Evolutionary conservation across 1,140 invertebrate species (phyloP), one percentile per base, ranked within the genome.

Genomic region (Pseudoatta argentina): DNA sequence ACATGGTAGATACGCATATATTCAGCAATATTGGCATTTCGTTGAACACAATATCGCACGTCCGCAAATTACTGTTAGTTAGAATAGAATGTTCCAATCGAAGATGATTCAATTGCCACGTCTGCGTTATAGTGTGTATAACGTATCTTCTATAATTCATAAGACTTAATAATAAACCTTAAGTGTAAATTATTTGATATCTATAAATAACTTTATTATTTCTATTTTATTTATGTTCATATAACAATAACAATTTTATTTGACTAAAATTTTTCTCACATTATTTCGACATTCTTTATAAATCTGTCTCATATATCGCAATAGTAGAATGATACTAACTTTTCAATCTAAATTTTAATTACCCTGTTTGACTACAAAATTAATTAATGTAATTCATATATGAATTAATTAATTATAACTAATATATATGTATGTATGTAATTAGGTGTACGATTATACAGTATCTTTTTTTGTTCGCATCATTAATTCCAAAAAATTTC

Each of bases 1-100:
- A 76, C 59, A 67, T 79, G 85, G 77, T 86, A 30, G 66, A 86
- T 88, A 86, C 59, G 85, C 75, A 86, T 72, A 76, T 75, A 88
- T 87, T 51, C 59, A 85, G 89, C 73, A 86, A 91, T 79, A 86
- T 85, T 69, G 72, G 57, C 55, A 67, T 88, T 86, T 87, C 73
- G 71, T 90, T 85, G 76, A 75, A 87, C 61, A 63, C n/a, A 85
- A 91, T 61, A 69, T 77, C 67, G 69, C 77, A 63, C 57, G 69
- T 55, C 51, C 66, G 53, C 30, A 76, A 51, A 72, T 88, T 64
- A 63, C 51, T 18, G 73, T 34, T 83, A 61, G 79, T 82, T 72
- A 73, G 79, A 61, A 83, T 75, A 83, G 79, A 75, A 83, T 75
- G 79, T 75, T 73, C 44, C 69, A 83, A 83, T 83, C 69, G 79